Base-by-base conservation (phyloP, 2,797 vertebrate species). In the Alosa sapidissima region DNA sequence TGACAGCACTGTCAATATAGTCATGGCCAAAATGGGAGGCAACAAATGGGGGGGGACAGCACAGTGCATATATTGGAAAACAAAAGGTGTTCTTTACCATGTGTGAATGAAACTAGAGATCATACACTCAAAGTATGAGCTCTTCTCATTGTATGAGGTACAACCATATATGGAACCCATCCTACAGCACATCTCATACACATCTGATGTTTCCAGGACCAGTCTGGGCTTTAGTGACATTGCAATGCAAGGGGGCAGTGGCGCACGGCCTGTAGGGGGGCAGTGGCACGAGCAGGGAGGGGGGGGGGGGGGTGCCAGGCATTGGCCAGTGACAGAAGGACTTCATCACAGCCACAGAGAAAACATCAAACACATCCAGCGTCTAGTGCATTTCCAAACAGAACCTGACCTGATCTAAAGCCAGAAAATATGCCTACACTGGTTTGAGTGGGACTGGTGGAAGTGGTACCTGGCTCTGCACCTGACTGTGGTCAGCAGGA, bases 351-450 rank as follows among this genome's bases (percentile, higher is more conserved):
- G 72, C 41, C 72, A 78, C 41, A 78, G 36, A 78, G 68, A 19
- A 14, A 78, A 78, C 72, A 78, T 78, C 72, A 16, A 78, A 78
- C 41, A 78, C 19, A 47, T 21, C 41, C 41, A 78, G 72, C 16
- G 2, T 47, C 72, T 5, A 36, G 72, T 78, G 72, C 72, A 78
- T 78, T 78, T 78, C 72, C 72, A 78, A 78, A 78, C 72, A 78
- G 72, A 78, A 78, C 72, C 3, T 41, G 14, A 9, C 0, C 72
- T 21, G 41, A 78, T 21, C 41, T 21, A 8, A 47, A 1, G 2
- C 21, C 9, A 62, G 58, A 9, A 7, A 24, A 62, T 62, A 3
- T 4, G 3, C 5, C 21, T 58, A 58, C 55, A 58, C 21, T 14
- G 19, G 55, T 13, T 14, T 75, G 36, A 72, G 24, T 36, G 14